Evolutionary conservation across 2,113 vertebrate species (phyloP).

Genomic region (Sinocyclocheilus rhinocerous): DNA sequence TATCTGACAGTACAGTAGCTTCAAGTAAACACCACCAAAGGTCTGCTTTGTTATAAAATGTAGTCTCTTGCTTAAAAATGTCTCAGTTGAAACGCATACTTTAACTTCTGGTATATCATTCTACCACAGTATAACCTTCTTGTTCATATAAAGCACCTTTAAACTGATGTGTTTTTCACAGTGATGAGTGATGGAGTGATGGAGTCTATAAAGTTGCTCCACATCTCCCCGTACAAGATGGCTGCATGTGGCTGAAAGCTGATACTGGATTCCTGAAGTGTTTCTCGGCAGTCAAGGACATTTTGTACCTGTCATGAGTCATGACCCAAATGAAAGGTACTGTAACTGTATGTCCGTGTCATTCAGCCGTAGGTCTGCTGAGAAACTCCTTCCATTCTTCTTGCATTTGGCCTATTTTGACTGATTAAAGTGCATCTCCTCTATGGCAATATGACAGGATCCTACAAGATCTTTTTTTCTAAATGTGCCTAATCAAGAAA

Average conservation of each 20-base stretch:
- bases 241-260: constrained; percentile 69
- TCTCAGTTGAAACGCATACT: background rate
- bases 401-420: constrained; percentile 29
- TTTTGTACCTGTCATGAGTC: constrained; percentile 60
- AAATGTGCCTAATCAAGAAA: constrained; percentile 32
- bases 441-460: constrained; percentile 24
- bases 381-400: background rate
- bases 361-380: constrained; percentile 16
- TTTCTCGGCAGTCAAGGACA: constrained; percentile 73
- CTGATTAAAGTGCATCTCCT: constrained; percentile 43
- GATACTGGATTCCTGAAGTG: constrained; percentile 75
- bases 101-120: background rate
- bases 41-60: background rate
- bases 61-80: background rate
- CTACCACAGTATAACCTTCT: background rate
- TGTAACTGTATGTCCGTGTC: constrained; percentile 31
- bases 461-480: constrained; percentile 28
- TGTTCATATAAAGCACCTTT: background rate
- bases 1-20: no score
- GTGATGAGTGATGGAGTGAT: constrained; percentile 5
- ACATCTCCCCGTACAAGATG: constrained; percentile 61
- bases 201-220: constrained; percentile 24
- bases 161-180: constrained; percentile 1
- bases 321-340: constrained; percentile 56
- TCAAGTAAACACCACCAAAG: background rate